Base-by-base conservation (phyloP, 2,888 invertebrate genomes). In the Drosophila kokeensis region DNA sequence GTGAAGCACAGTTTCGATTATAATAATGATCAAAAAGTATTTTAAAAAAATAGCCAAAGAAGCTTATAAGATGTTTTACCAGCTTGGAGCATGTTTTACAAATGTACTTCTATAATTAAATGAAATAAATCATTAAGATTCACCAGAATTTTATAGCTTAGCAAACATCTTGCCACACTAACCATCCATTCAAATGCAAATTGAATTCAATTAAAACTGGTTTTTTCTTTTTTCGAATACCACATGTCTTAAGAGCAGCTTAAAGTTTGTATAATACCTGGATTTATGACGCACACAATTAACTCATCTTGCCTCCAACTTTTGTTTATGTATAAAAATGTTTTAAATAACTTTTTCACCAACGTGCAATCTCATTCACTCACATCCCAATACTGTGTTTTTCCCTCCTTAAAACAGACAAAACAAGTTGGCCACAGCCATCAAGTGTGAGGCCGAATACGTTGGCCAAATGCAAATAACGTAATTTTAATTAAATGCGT, bases 401-500 rank as follows among this genome's bases (percentile, higher is more conserved):
- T 34, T 21, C 21, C 5, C 24, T 24, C 4, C 34, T 5, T 53
- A 5, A 30, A 34, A 34, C 32, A 27, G 13, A 8, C 21, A 29
- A 60, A n/a, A 40, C 6, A 52, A 55, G 30, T 34, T 50, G 27
- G 48, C 27, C 40, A 55, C 34, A 67, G 30, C 55, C 36, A 62
- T 54, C 53, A 63, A 59, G 42, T 66, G 24, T 21, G 71, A 2
- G 21, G 34, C 59, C 55, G 42, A 54, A 59, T 50, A 40, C 24
- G 73, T 63, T 72, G 64, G 24, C 49, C 71, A 55, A 50, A 74
- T 79, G 82, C 74, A 82, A 82, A 82, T 83, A 82, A 55, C 62
- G 73, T 60, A 59, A 72, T 71, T 89, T 87, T 85, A 82, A 85
- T 89, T 82, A 85, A 81, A 81, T 80, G 69, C 66, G 72, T 81